Evolutionary conservation across 53 echinoderm and acorn worm genomes (phyloP).

Genomic region (Holothuria scabra): DNA sequence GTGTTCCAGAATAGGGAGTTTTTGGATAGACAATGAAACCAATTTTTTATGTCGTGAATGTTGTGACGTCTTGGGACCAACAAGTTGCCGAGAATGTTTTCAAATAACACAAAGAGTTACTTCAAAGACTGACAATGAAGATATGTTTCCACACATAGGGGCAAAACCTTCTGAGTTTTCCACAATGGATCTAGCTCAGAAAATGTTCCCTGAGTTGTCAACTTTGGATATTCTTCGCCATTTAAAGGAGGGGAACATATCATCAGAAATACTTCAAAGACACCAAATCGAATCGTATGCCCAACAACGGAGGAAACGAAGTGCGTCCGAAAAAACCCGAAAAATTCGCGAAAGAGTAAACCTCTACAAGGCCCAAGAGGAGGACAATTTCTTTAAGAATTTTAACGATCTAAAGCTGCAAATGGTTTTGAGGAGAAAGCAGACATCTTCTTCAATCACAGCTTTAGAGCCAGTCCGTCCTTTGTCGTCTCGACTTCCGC

Average conservation of each 20-base stretch:
- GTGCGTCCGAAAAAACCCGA: conserved; percentile 9
- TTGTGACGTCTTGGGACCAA: conserved; percentile 87
- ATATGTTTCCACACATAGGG: conserved; percentile 65
- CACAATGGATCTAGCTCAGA: conserved; percentile 71
- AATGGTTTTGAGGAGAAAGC: conserved; percentile 60
- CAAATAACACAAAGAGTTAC: conserved; percentile 68
- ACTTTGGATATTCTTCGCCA: conserved; percentile 65
- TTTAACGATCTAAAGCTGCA: conserved; percentile 81
- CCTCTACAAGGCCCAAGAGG: conserved; percentile 72
- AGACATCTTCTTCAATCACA: conserved; percentile 9
- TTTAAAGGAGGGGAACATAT: conserved; percentile 78
- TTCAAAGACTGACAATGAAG: conserved; percentile 63
- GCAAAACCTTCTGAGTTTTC: conserved; percentile 75
- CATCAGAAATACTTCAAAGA: conserved; percentile 41
- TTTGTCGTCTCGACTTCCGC: conserved; percentile 44
- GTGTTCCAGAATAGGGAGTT: conserved; percentile 76
- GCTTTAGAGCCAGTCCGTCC: conserved; percentile 27
- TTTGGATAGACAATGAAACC: conserved; percentile 51
- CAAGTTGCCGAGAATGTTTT: conserved; percentile 78
- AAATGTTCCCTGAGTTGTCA: conserved; percentile 77
- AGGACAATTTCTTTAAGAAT: conserved; percentile 78
- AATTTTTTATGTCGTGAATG: conserved; percentile 88
- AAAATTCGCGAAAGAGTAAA: conserved; percentile 67
- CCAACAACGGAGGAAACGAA: conserved; percentile 47
- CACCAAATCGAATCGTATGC: conserved; percentile 47